Evolutionary conservation across 2,797 vertebrate genomes (phyloP), one percentile per base, ranked within the genome.

Genomic region (Alectoris magna): DNA sequence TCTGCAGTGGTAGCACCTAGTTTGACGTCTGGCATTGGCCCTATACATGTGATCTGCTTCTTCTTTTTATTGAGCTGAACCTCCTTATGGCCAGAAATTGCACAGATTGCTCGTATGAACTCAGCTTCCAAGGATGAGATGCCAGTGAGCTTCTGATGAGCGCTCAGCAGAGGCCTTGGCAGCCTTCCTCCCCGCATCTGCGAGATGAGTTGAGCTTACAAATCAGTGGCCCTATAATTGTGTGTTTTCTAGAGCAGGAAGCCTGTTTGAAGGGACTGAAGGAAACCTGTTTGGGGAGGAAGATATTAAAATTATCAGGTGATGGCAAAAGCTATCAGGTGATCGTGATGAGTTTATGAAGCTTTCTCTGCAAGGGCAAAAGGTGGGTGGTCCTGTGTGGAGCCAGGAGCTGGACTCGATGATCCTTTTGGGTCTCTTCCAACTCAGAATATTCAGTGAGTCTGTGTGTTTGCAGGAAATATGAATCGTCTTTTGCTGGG

Each of bases 141-240:
- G 64, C 60, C 1, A 19, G 44, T 63, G 86, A 87, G 83, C 38
- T 67, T 8, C 68, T 38, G 36, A 29, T 26, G 64, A 68, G 4
- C 6, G 60, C 94, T 73, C 89, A 18, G 81, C 78, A 19, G 74
- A 55, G 81, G 72, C 38, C 63, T 72, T 92, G 89, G 94, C 92
- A 93, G 26, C 84, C 29, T 51, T 84, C 70, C 68, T 89, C 49
- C 38, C 16, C 6, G 39, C 64, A 3, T 38, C 76, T 43, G 72
- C 17, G 72, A 24, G 24, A 5, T 38, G 87, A 22, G 51, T 14
- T 11, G 51, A 60, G 64, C 51, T 49, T n/a, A 6, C 44, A 7
- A 1, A 21, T 3, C 23, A 4, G 41, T 0, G 13, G 2, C 23
- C 27, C 23, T 22, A 13, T 53, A 72, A 70, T 75, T 27, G 22